Base-by-base conservation (phyloP, 2,113 vertebrate species). In the Probosciger aterrimus region DNA sequence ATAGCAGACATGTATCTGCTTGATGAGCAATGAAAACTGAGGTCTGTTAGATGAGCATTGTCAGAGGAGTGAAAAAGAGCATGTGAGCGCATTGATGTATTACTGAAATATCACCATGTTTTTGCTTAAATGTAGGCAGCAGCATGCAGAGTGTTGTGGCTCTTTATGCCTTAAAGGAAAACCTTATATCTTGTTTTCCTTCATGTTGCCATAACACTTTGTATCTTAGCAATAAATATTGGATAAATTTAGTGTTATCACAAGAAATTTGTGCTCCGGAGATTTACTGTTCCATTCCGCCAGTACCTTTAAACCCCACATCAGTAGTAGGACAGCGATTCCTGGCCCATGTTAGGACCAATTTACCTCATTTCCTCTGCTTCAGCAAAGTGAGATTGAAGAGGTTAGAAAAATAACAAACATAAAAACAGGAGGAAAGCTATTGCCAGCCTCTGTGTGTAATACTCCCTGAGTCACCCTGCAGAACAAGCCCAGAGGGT, bases 361-460 rank as follows among this genome's bases (percentile, higher is more conserved):
- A 91, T 96, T 93, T 96, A 89, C 92, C 92, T 97, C 93, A 97
- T 96, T 96, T 97, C 95, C 96, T 96, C 86, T 91, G 88, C 88
- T 89, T 47, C 83, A 76, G 88, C 88, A 84, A 84, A 93, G 95
- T 94, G 96, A 93, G 94, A 95, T 84, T 92, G 96, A 97, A 92
- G 94, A 95, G 96, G 94, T 93, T 93, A 87, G 91, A 95, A 95
- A 92, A 96, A 93, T 87, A 96, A 96, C 90, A 96, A 96, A 95
- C 88, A 93, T 49, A 57, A 83, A 94, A 90, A 1, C 64, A 50
- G 82, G 68, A 82, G 90, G 91, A 74, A 91, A 80, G 20, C 41
- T 4, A 14, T 91, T 73, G 83, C 86, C 81, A 49, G 59, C 57
- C 74, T 75, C 71, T 27, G 55, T 11, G 43, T 74, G 76, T 73